Evolutionary conservation across 1,140 invertebrate genomes (phyloP).

Genomic region (Drosophila leontia): DNA sequence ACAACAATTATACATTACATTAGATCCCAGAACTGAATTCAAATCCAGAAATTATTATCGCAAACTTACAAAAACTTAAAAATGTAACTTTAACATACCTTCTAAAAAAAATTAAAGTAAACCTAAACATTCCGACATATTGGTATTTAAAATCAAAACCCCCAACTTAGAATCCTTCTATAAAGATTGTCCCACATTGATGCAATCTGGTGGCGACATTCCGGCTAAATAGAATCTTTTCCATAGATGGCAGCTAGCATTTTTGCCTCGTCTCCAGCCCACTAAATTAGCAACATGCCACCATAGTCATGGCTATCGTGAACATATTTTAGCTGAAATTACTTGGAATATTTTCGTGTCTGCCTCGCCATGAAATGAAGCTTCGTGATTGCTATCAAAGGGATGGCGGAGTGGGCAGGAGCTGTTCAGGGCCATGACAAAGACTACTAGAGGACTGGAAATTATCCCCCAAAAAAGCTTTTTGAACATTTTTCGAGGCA

Average conservation of each 20-base stretch:
- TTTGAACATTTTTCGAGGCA: slow-evolving; percentile 58
- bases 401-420: slow-evolving; percentile 5
- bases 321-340: slow-evolving; percentile 56
- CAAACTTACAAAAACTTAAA: too few relatives aligned
- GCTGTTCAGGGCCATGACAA: slow-evolving; percentile 1
- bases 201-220: slow-evolving; percentile 14
- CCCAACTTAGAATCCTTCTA: neutral
- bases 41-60: too few relatives aligned
- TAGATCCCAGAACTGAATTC: neutral
- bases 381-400: slow-evolving; percentile 44
- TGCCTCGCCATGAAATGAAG: slow-evolving; percentile 47
- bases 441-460: slow-evolving; percentile 42
- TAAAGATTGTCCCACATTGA: neutral
- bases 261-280: slow-evolving; percentile 20
- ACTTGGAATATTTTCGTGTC: slow-evolving; percentile 56
- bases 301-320: slow-evolving; percentile 38
- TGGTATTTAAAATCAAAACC: neutral
- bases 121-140: neutral
- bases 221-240: slow-evolving; percentile 18
- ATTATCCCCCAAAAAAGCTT: slow-evolving; percentile 54
- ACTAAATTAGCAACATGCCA: slow-evolving; percentile 56
- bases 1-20: too few relatives aligned
- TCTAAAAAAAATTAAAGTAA: neutral
- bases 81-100: neutral
- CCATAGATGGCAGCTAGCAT: slow-evolving; percentile 25